Conservation (phyloP, 2,888 invertebrate genomes). For the Lycocerus yunnanus region DNA sequence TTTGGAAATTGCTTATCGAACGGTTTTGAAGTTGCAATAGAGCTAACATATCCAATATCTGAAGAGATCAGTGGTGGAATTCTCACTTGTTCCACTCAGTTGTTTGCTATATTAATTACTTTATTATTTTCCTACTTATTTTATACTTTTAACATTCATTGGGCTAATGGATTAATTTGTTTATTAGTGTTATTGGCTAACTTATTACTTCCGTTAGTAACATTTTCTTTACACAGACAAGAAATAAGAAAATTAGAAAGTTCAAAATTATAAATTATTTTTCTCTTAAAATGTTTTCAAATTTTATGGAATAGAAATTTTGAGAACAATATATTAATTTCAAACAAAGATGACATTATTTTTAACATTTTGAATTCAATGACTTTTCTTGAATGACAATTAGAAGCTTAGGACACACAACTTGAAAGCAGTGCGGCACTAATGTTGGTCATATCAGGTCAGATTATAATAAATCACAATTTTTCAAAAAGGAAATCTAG, state of each 20-base stretch:
- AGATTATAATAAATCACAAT: too few relatives aligned
- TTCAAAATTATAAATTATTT: neutral
- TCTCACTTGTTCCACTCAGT: constrained; percentile 86
- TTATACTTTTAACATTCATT: constrained; percentile 67
- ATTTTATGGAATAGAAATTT: neutral
- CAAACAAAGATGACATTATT: too few relatives aligned
- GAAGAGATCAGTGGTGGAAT: constrained; percentile 98
- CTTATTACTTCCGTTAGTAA: neutral
- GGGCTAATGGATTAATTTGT: constrained; percentile 5
- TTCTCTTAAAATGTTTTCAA: neutral
- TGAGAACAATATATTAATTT: neutral
- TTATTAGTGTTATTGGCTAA: neutral
- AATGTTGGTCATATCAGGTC: too few relatives aligned
- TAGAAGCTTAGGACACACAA: too few relatives aligned
- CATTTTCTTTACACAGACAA: constrained; percentile 3
- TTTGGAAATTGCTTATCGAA: constrained; percentile 99
- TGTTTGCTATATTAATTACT: constrained; percentile 84
- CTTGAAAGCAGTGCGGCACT: too few relatives aligned
- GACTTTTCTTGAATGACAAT: too few relatives aligned
- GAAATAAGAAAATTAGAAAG: neutral
- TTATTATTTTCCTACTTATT: constrained; percentile 73
- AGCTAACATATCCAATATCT: constrained; percentile 95
- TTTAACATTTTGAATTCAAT: too few relatives aligned
- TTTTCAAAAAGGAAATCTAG: too few relatives aligned
- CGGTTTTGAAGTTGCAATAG: constrained; percentile 97